Base-by-base conservation (phyloP, 2,113 vertebrate species). In the Phalacrocorax aristotelis region DNA sequence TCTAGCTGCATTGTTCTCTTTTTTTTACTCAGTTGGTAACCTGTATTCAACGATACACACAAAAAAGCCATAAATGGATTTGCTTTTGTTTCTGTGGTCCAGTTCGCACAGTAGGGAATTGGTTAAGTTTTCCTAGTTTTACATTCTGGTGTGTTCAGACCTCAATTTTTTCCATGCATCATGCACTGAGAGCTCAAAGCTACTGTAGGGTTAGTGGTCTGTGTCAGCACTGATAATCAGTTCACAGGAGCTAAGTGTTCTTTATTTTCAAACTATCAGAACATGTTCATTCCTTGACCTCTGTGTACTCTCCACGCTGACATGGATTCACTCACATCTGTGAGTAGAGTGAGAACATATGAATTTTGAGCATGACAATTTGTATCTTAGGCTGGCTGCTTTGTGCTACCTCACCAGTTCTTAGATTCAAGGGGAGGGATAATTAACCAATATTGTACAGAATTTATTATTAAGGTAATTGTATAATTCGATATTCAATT, bases 1-100 rank as follows among this genome's bases (percentile, higher is more conserved):
- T 25, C 11, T 72, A 72, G 10, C 5, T 0, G 2, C 1, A 15
- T 2, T 27, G 4, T 3, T 30, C 54, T 64, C 38, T 5, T 51
- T 4, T 51, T 25, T 21, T 16, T 13, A 1, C 10, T 62, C 29
- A 34, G 4, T 2, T 38, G 4, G 7, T 70, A 75, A 17, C 5
- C 15, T 66, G 14, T 54, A 26, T 52, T 38, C 38, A 38, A 38
- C 38, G 38, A 38, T 38, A 38, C 38, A 38, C 38, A 38, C 38
- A 38, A 38, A 38, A 38, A 38, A 38, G 11, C 38, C 38, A 38
- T 38, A 38, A 38, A 38, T 38, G 38, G 1, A 49, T 57, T 10
- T 64, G 11, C 1, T 87, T 11, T 27, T 71, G 4, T n/a, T 79
- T 83, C 20, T 87, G 27, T 52, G 26, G 26, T 72, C n/a, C 84